Conservation (phyloP, 2,888 invertebrate species). For the Apamea epomidion region DNA sequence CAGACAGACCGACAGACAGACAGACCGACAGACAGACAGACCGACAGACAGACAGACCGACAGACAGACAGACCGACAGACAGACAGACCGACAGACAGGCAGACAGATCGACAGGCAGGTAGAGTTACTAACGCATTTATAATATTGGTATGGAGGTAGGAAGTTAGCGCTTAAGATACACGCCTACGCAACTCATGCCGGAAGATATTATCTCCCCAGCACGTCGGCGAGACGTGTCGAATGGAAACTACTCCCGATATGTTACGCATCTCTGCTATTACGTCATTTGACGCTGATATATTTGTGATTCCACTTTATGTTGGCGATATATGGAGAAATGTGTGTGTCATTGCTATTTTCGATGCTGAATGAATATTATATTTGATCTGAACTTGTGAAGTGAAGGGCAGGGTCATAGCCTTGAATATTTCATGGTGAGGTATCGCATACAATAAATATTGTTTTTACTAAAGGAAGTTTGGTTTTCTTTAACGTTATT, state of each 20-base stretch:
- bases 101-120: not conserved
- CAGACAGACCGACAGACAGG: not conserved
- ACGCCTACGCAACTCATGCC: conserved; percentile 14
- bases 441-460: conserved; percentile 22
- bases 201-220: conserved; percentile 15
- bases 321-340: conserved; percentile 27
- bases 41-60: no score
- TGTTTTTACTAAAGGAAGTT: not conserved
- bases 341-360: conserved; percentile 32
- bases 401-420: not conserved
- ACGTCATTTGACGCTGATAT: conserved; percentile 13
- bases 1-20: no score
- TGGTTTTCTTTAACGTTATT: not conserved
- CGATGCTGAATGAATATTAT: conserved; percentile 25
- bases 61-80: not conserved
- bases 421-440: conserved; percentile 36
- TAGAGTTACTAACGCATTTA: not conserved
- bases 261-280: not conserved
- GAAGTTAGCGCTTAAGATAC: not conserved
- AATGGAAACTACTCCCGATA: conserved; percentile 19
- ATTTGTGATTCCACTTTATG: conserved; percentile 16
- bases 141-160: not conserved
- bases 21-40: no score
- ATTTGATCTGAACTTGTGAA: conserved; percentile 44
- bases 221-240: not conserved